Base-by-base conservation (phyloP, 2,113 vertebrate species). In the Turnix velox region DNA sequence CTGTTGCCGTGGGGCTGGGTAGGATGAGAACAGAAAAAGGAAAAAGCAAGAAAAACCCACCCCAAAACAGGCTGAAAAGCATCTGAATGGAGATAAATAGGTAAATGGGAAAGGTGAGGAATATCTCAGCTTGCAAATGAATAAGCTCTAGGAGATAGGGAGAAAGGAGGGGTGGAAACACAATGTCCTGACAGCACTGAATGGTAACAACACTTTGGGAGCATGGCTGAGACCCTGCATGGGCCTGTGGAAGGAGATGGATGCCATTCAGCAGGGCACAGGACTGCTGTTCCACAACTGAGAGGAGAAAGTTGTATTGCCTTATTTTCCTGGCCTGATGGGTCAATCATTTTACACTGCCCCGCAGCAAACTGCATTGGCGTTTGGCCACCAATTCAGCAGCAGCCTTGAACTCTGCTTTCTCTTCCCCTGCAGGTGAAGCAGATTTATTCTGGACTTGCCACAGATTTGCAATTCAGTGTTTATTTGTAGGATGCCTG, bases 341-440 rank as follows among this genome's bases (percentile, higher is more conserved):
- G 85, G 59, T 87, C 88, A 94, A 88, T 93, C 46, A 63, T 95
- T 87, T 95, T 79, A 67, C 79, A 68, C 57, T 91, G 91, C 80
- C 84, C 85, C 82, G 40, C 76, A 69, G 48, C 66, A 48, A 94
- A 81, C 35, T 30, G 52, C 37, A 7, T 65, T 95, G 96, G 92
- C 85, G 27, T 46, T 72, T 79, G 76, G 92, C 94, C 92, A 95
- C 85, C 89, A 59, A 83, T 94, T 96, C 88, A 94, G 84, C 43
- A 71, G 68, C 68, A 92, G 88, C 88, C 92, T 95, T 96, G 92
- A 96, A 94, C 95, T 96, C 86, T 83, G 66, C 87, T 59, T 94
- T 96, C 91, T 93, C 84, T 71, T 72, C 72, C 59, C 62, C 78
- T 95, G 92, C 43, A 25, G 78, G 89, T 80, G 61, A 92, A 88